phyloP scores from a whole-genome alignment of 2,888 invertebrate species.

The Rhogogaster chlorosoma region DNA sequence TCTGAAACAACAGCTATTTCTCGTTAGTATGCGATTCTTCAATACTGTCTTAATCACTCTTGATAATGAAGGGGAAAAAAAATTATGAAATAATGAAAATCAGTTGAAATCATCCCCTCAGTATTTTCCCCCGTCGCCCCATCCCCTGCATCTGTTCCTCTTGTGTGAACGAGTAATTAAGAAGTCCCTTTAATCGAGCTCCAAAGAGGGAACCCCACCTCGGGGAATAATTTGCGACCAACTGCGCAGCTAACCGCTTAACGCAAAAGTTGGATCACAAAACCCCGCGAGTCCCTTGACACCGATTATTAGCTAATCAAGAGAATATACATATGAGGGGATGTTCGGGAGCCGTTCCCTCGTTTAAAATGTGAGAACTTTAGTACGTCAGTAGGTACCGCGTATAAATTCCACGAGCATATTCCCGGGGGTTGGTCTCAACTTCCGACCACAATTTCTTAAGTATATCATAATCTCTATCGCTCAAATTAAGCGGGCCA shows the following conservation, averaged over 20 bases:
- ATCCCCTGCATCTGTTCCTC: not conserved
- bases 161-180: conserved; percentile 22
- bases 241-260: conserved; percentile 23
- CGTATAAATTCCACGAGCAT: conserved; percentile 20
- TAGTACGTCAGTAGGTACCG: not conserved
- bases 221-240: conserved; percentile 31
- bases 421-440: conserved; percentile 6
- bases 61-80: not conserved
- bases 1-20: conserved; percentile 58
- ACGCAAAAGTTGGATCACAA: conserved; percentile 33
- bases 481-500: not conserved
- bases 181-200: conserved; percentile 36
- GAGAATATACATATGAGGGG: conserved; percentile 11
- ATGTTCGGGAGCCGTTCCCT: not conserved
- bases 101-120: not conserved
- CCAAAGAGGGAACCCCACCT: conserved; percentile 17
- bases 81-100: not conserved
- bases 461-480: conserved; percentile 1
- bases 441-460: conserved; percentile 34
- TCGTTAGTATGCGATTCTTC: not conserved
- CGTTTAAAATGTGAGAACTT: conserved; percentile 1
- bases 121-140: not conserved
- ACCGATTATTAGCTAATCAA: conserved; percentile 36
- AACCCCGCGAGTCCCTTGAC: conserved; percentile 21
- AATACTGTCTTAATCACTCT: not conserved